These are phyloP conservation scores for Chrysogorgia sp. DNA, from an alignment of 92 coral and sea anemone species.

Conservation along the genomic window DNA sequence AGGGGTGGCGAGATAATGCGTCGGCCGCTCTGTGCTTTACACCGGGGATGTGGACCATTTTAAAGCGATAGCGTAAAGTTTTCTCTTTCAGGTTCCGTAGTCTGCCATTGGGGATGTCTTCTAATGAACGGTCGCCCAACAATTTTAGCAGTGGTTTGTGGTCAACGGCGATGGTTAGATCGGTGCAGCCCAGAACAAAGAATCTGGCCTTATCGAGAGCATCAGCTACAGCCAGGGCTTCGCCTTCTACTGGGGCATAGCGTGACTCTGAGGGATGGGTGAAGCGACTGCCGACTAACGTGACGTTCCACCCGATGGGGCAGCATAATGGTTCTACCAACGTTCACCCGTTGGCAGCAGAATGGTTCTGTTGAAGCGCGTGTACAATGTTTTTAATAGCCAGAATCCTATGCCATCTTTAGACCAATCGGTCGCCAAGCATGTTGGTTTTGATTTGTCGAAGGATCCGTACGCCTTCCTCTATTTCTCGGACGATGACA, in stretches of 20 bases:
- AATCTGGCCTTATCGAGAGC: conserved; percentile 19
- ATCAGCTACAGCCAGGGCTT: conserved; percentile 29
- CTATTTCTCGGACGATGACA: conserved; percentile 52
- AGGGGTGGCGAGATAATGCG: conserved; percentile 62
- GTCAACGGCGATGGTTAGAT: conserved; percentile 58
- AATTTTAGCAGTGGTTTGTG: conserved; percentile 52
- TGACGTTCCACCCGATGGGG: conserved; percentile 28
- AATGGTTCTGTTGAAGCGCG: conserved; percentile 8
- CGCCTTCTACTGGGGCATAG: conserved; percentile 26
- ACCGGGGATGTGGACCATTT: no score
- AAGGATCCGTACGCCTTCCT: conserved; percentile 22
- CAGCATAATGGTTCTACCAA: no score
- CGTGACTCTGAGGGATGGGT: conserved; percentile 30
- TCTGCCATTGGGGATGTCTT: conserved; percentile 58
- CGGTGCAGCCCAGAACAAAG: conserved; percentile 32
- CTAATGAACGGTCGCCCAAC: conserved; percentile 45
- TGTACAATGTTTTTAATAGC: conserved; percentile 26
- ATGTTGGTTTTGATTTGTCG: conserved; percentile 30
- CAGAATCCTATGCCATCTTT: conserved; percentile 7
- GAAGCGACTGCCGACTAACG: conserved; percentile 26
- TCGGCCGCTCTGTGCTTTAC: conserved; percentile 61
- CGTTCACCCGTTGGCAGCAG: no score
- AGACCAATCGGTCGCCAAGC: conserved; percentile 29
- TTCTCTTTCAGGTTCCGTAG: conserved; percentile 66
- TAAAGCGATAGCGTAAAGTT: conserved; percentile 49